Percentiles rank a stretch among this genome's conserved stretches.
phyloP scores from a whole-genome alignment of 2,888 invertebrate species.

The Cheilosia soror region DNA sequence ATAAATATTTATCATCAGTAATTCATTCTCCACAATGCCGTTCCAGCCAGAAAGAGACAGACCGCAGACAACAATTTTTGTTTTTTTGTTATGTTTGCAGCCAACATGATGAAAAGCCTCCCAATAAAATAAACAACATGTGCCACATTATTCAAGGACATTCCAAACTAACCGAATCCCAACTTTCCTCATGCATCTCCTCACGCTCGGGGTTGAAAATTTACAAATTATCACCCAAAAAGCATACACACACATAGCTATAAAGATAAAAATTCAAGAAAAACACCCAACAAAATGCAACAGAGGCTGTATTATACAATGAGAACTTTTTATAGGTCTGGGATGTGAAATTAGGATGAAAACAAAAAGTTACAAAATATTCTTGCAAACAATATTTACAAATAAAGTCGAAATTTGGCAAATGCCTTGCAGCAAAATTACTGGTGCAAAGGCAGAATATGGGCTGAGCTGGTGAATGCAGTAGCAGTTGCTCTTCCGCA shows the following conservation, averaged over 20 bases:
- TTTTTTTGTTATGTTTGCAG: neutral
- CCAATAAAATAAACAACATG: conserved; percentile 28
- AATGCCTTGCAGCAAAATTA: conserved; percentile 24
- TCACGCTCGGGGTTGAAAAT: neutral
- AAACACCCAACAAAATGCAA: too few species aligned
- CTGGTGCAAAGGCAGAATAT: conserved; percentile 16
- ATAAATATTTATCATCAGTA: conserved; percentile 33
- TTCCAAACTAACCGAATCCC: conserved; percentile 33
- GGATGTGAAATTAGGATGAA: conserved; percentile 24
- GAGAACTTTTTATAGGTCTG: neutral
- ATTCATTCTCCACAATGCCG: conserved; percentile 3
- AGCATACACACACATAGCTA: too few species aligned
- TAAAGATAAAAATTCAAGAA: too few species aligned
- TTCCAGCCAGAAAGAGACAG: neutral
- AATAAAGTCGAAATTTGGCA: conserved; percentile 38
- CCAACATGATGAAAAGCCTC: conserved; percentile 8
- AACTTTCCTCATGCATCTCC: neutral
- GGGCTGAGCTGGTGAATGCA: neutral
- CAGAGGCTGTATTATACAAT: too few species aligned
- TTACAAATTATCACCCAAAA: neutral
- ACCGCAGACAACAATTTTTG: conserved; percentile 35
- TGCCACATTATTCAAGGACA: conserved; percentile 62
- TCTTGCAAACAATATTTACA: conserved; percentile 51
- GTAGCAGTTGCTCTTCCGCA: conserved; percentile 53
- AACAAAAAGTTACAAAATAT: conserved; percentile 20